Percentiles rank a stretch among this genome's conserved stretches.
phyloP scores from a whole-genome alignment of 1,140 invertebrate genomes.

The Ostrea edulis region DNA sequence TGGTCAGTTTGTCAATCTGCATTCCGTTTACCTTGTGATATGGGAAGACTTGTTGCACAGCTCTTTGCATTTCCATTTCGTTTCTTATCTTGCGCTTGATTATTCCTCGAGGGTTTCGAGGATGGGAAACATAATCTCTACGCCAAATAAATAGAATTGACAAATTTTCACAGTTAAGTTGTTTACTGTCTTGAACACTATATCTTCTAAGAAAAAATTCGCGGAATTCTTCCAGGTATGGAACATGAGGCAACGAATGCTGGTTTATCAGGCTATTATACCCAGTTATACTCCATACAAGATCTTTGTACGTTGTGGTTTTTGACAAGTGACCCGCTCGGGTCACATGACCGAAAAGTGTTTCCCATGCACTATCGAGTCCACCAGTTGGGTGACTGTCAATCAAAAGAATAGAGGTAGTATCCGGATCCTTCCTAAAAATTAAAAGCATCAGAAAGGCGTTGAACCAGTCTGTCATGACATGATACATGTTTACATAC shows the following conservation, averaged over 20 bases:
- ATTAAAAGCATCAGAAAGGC: slow-evolving; percentile 73
- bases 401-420: slow-evolving; percentile 67
- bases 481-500: slow-evolving; percentile 78
- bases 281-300: slow-evolving; percentile 73
- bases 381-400: slow-evolving; percentile 72
- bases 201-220: slow-evolving; percentile 71
- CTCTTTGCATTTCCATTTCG: slow-evolving; percentile 69
- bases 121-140: slow-evolving; percentile 76
- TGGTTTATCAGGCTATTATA: slow-evolving; percentile 74
- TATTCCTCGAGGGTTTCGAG: slow-evolving; percentile 71
- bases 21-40: slow-evolving; percentile 60
- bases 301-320: slow-evolving; percentile 54
- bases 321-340: slow-evolving; percentile 52
- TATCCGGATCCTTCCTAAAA: slow-evolving; percentile 63
- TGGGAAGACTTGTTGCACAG: slow-evolving; percentile 43
- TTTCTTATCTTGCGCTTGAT: slow-evolving; percentile 74
- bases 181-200: slow-evolving; percentile 36
- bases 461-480: slow-evolving; percentile 77
- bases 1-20: slow-evolving; percentile 70
- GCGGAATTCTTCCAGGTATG: slow-evolving; percentile 73
- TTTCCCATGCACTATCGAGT: slow-evolving; percentile 71
- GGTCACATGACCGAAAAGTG: slow-evolving; percentile 66
- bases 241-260: slow-evolving; percentile 56
- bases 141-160: slow-evolving; percentile 75
- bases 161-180: slow-evolving; percentile 67